Base-by-base conservation (phyloP, 2,797 vertebrate species). In the Gobio occitaniae region DNA sequence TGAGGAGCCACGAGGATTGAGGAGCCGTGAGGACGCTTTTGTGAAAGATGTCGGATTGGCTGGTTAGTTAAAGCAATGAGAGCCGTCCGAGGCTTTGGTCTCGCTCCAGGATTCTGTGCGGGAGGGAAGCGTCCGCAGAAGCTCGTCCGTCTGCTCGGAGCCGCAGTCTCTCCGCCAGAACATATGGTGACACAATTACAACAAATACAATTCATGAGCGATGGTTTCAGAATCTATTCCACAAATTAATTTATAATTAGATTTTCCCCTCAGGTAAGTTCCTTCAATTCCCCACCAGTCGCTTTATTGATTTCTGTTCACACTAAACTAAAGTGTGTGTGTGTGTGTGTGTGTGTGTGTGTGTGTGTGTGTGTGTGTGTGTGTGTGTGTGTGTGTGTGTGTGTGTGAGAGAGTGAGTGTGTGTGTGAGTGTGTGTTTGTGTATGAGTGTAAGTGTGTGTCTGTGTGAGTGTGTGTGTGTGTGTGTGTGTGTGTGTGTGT, bases 171-270 rank as follows among this genome's bases (percentile, higher is more conserved):
- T 25, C 25, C 29, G 44, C 2, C 75, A 25, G 12, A 85, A 79
- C 86, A 87, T 89, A 86, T 88, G 84, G 86, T 84, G 88, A 83
- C 79, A 86, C 78, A 74, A 86, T 86, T 86, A 78, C 84, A 86
- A 86, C 86, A 84, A 84, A 86, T 78, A 75, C 44, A 86, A 88
- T 66, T 82, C 79, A 69, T 50, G 68, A 17, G 78, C 15, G 11
- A 79, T 66, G 69, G 75, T 75, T 86, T 87, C 76, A 68, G 78
- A 74, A 84, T 84, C 72, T 68, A 77, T 86, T 87, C 59, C 74
- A 10, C 69, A 82, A 76, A 87, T 89, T 71, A 59, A 83, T 84
- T 84, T 84, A 75, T 76, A 75, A 86, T 89, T 81, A 47, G 68
- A 70, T 82, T 76, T 69, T 21, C 63, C 72, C 76, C 56, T 59